Percentiles rank a stretch among this genome's conserved stretches.
Evolutionary conservation across 2,888 invertebrate species (phyloP).

Genomic region (Malthinus seriepunctatus): DNA sequence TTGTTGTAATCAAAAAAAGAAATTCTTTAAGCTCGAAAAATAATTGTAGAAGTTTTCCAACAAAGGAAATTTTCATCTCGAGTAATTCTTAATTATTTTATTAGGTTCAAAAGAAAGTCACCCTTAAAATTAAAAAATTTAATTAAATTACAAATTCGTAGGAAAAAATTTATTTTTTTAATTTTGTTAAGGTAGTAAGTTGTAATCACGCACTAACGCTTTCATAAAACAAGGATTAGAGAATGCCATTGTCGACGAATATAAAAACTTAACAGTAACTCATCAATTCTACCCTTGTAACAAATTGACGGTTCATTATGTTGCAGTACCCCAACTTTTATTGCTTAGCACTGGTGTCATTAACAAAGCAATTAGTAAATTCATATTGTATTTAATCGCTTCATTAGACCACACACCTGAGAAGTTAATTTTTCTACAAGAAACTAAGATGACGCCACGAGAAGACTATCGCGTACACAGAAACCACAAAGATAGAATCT

Average conservation of each 20-base stretch:
- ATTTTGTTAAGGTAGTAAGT: slow-evolving; percentile 9
- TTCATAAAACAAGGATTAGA: slow-evolving; percentile 22
- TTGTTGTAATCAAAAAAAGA: too few relatives aligned
- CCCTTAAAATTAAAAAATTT: background rate
- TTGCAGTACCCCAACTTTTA: slow-evolving; percentile 32
- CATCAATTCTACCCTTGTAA: slow-evolving; percentile 31
- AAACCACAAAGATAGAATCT: too few relatives aligned
- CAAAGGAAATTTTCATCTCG: slow-evolving; percentile 26
- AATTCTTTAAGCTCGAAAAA: too few relatives aligned
- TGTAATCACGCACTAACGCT: slow-evolving; percentile 17
- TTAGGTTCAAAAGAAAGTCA: slow-evolving; percentile 5
- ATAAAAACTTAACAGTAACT: slow-evolving; percentile 32
- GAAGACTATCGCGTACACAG: too few relatives aligned
- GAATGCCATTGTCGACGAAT: slow-evolving; percentile 20
- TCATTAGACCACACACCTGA: slow-evolving; percentile 24
- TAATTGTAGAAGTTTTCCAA: too few relatives aligned
- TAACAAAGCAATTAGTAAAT: slow-evolving; percentile 35
- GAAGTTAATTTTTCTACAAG: too few relatives aligned
- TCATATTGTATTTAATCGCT: slow-evolving; percentile 26
- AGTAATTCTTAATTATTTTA: slow-evolving; percentile 19
- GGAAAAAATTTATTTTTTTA: background rate
- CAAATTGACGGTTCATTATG: slow-evolving; percentile 35
- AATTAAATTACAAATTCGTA: slow-evolving; percentile 7
- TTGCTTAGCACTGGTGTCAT: slow-evolving; percentile 35
- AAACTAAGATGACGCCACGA: too few relatives aligned